These are phyloP conservation scores for Mugil cephalus DNA, from an alignment of 2,113 vertebrate species.

Conservation along the genomic window DNA sequence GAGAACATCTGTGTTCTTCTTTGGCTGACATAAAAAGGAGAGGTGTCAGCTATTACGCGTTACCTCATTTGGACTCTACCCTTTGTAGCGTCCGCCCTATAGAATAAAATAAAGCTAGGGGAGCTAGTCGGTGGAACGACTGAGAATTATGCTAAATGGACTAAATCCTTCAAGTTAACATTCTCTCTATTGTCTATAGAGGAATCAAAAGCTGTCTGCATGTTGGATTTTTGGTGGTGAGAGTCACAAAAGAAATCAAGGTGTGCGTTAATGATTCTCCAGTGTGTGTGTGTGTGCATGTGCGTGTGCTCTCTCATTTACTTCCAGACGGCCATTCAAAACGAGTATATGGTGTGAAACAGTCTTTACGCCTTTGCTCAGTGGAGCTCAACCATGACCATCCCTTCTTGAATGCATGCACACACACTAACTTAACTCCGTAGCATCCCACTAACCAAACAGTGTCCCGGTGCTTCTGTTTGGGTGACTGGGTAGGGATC, in stretches of 20 bases:
- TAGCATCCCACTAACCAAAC: constrained; percentile 41
- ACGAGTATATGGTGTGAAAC: constrained; percentile 55
- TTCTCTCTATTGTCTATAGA: constrained; percentile 37
- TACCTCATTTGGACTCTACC: background rate
- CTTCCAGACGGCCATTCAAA: constrained; percentile 48
- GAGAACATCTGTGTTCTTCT: background rate
- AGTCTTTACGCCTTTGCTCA: constrained; percentile 46
- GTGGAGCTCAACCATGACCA: constrained; percentile 58
- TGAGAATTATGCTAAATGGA: constrained; percentile 51
- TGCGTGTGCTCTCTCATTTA: constrained; percentile 37
- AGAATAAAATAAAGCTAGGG: constrained; percentile 20
- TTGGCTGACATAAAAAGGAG: background rate
- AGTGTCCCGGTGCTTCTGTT: constrained; percentile 43
- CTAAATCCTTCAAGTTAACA: constrained; percentile 39
- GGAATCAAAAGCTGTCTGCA: constrained; percentile 47
- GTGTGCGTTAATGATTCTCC: constrained; percentile 18
- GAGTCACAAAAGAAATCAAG: constrained; percentile 34
- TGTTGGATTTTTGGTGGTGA: constrained; percentile 27
- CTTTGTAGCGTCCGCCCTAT: constrained; percentile 22
- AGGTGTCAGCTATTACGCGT: background rate
- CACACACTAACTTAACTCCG: constrained; percentile 11
- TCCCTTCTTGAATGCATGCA: constrained; percentile 40
- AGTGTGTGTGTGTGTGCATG: background rate
- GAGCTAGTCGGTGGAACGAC: background rate
- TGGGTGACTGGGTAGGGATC: constrained; percentile 70